Evolutionary conservation across 92 coral and sea anemone genomes (phyloP), one percentile per base, ranked within the genome.

Genomic region (Parazoanthus darwini): DNA sequence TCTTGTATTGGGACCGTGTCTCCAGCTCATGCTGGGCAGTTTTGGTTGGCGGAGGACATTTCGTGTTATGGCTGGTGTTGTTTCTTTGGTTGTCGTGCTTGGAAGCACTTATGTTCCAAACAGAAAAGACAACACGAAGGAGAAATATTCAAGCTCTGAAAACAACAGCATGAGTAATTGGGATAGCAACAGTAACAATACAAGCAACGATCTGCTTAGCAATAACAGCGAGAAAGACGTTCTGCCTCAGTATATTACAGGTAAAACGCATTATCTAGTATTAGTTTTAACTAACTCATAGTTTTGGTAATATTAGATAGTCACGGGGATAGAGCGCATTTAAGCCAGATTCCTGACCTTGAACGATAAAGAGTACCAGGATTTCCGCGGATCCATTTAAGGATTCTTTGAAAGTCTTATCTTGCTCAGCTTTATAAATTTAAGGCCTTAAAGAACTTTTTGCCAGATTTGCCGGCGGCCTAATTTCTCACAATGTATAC

Each of bases 41-140:
- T 79, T 44, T 79, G 82, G 82, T 13, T 79, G 82, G 82, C 50
- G 82, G 23, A 65, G 82, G 2, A 79, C 82, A 7, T 79, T 79
- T 26, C 82, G 82, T 4, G 36, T 79, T 25, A 79, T 79, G 82
- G 82, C 82, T 0, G 67, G 82, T n/a, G 67, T 79, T 29, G 82
- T 79, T 50, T 79, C 65, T 48, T 36, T 79, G 9, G 82, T 33
- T n/a, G 58, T 79, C 48, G 14, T 79, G 4, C 42, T 79, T 1
- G 82, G 63, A 8, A 25, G 82, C 56, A 79, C 82, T 79, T 79
- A 79, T 36, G 23, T 26, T 44, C 82, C 82, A n/a, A 79, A 79
- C 82, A 79, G 50, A 50, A 33, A 39, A 10, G 58, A 59, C 5
- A 10, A 79, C 38, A 25, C 26, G 39, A 50, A 25, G 58, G 39